Evolutionary conservation across 2,113 vertebrate genomes (phyloP), one percentile per base, ranked within the genome.

Genomic region (Syngnathus scovelli): DNA sequence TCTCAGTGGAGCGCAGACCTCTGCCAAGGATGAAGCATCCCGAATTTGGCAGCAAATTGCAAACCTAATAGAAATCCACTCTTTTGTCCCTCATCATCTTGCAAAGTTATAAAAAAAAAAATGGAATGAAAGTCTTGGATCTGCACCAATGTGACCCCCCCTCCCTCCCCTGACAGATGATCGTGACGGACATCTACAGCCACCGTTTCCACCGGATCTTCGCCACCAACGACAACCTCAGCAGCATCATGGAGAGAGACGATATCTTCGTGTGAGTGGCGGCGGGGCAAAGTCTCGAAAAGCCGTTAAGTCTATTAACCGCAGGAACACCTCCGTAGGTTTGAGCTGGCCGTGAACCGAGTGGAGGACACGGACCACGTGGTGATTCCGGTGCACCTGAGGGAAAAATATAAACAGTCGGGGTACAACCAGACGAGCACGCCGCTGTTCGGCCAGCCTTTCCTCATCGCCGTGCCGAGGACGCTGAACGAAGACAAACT

Each of bases 151-250:
- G 19, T 7, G 5, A 3, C 2, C 18, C 19, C 21, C 8, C 23
- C 27, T n/a, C 18, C 38, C 18, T 10, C n/a, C 18, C 23, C 12
- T 37, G 21, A 11, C 58, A 92, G 91, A 92, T 92, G 91, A 89
- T 98, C 85, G 97, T 98, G 80, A 99, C 97, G 36, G 96, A 98
- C 86, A 98, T 99, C 90, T 98, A 98, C 91, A 98, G 97, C 91
- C 97, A 99, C 85, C 94, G 95, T 61, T 99, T 99, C 89, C 96
- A 99, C 82, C 93, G 95, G 77, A 98, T 99, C 92, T 98, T 99
- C 64, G 92, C 94, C 72, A 92, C 94, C 87, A 96, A 98, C 82
- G 96, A 99, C 86, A 98, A 98, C 89, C 90, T 99, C 71, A 98
- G 93, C 90, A 98, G 95, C 88, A 99, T 98, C 90, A 98, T 98